A percentile compares a stretch with the other conserved stretches of the same genome.
Conservation (phyloP, 2,797 vertebrate genomes). For the Diplodus sargus region DNA sequence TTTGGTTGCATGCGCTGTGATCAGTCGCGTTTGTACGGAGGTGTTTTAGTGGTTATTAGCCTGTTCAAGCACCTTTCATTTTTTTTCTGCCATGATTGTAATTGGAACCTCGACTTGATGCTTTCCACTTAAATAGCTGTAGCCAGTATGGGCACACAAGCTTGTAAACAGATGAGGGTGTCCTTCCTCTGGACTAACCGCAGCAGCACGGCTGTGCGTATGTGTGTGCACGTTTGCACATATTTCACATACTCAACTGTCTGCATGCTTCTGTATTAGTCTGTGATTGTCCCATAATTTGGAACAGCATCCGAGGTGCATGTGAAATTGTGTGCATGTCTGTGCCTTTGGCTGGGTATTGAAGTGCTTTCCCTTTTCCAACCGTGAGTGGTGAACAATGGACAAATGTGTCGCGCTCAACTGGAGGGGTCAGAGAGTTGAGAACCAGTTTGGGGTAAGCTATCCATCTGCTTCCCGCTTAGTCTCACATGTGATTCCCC, state of each 20-base stretch:
- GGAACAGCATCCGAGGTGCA: constrained; percentile 47
- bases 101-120: constrained; percentile 65
- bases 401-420: constrained; percentile 51
- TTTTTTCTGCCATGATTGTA: constrained; percentile 53
- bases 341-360: constrained; percentile 33
- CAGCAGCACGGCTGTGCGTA: constrained; percentile 3
- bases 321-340: constrained; percentile 42
- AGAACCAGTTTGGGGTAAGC: constrained; percentile 41
- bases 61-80: constrained; percentile 57
- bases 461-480: constrained; percentile 46
- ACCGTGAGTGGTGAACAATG: constrained; percentile 54
- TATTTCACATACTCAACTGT: constrained; percentile 37
- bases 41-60: constrained; percentile 57
- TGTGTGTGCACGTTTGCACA: constrained; percentile 25
- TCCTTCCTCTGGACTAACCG: constrained; percentile 40
- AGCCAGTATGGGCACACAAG: constrained; percentile 29
- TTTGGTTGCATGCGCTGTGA: constrained; percentile 31
- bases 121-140: constrained; percentile 56
- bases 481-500: constrained; percentile 26
- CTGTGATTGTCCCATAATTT: constrained; percentile 59
- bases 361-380: constrained; percentile 31
- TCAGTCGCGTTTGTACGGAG: constrained; percentile 43
- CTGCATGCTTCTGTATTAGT: constrained; percentile 51
- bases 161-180: constrained; percentile 60
- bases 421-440: constrained; percentile 54